Conservation (phyloP, 2,113 vertebrate genomes). For the Lepisosteus osseus region DNA sequence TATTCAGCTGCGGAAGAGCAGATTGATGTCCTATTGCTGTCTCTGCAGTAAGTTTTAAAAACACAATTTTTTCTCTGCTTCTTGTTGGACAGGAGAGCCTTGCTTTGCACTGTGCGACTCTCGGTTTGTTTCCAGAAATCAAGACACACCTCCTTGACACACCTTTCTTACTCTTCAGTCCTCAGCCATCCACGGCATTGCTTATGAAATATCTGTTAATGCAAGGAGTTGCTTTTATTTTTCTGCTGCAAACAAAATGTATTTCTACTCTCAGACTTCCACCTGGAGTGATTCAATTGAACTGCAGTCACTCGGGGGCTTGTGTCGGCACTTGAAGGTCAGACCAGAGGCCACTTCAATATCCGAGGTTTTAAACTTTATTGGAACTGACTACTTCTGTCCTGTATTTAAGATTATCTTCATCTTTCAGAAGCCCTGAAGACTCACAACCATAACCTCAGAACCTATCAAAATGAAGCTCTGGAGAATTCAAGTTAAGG, state of each 20-base stretch:
- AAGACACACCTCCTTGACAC: no score
- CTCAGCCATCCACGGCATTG: no score
- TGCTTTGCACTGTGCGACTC: no score
- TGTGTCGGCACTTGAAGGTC: conserved; percentile 40
- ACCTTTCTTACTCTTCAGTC: no score
- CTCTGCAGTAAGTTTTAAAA: no score
- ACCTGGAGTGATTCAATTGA: conserved; percentile 12
- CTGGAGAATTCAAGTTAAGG: neutral
- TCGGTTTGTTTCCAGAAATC: no score
- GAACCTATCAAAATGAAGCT: neutral
- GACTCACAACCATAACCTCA: conserved; percentile 6
- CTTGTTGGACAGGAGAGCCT: no score
- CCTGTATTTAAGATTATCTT: conserved; percentile 16
- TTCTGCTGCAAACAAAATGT: neutral
- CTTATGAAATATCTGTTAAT: no score
- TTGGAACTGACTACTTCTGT: conserved; percentile 24
- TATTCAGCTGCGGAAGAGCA: neutral
- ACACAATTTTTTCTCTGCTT: no score
- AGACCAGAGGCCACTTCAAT: conserved; percentile 28
- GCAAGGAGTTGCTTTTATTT: neutral
- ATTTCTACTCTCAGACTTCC: neutral
- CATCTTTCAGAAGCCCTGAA: neutral
- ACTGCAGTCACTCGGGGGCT: conserved; percentile 14
- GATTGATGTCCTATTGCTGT: no score
- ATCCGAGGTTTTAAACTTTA: conserved; percentile 26